Base-by-base conservation (phyloP, 2,113 vertebrate species). In the Serranochromis macrocephalus region DNA sequence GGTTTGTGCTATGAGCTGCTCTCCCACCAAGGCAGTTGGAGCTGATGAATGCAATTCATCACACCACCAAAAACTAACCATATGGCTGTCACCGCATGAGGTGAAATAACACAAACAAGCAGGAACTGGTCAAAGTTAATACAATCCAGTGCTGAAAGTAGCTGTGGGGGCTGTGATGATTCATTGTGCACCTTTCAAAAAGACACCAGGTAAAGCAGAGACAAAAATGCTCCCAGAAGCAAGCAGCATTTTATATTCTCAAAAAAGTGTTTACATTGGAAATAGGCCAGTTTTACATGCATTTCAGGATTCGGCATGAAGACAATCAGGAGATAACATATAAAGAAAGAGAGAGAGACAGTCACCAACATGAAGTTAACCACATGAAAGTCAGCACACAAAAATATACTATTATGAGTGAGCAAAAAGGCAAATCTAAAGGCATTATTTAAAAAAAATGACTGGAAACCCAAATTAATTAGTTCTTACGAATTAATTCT, bases 21-120 rank as follows among this genome's bases (percentile, higher is more conserved):
- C 49, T 61, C 45, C 38, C 29, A 73, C 53, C 9, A 9, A 53
- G 51, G 71, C 24, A 53, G 80, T 73, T 73, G 55, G 86, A 83
- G 21, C 57, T 38, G 66, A 85, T 17, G 3, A 81, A 79, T 45
- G 33, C 49, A 85, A 82, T 73, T 68, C 54, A 83, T 86, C 86
- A 85, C 81, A 84, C 11, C 54, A 85, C 78, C 78, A 75, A 40
- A 57, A 57, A 17, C 86, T 17, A 75, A 87, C 83, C 87, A 84
- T 89, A 87, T 82, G 83, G 71, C 63, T 82, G 79, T 88, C 85
- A 68, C 68, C 2, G 57, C 90, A 83, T 83, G 78, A 10, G 40
- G 75, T 57, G 42, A 31, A 53, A 82, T 16, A 82, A 84, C 87
- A 89, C 84, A 81, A 88, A 90, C 86, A 88, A 88, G 86, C 82